phyloP scores from a whole-genome alignment of 2,113 vertebrate genomes.

The Hemiprocne comata region DNA sequence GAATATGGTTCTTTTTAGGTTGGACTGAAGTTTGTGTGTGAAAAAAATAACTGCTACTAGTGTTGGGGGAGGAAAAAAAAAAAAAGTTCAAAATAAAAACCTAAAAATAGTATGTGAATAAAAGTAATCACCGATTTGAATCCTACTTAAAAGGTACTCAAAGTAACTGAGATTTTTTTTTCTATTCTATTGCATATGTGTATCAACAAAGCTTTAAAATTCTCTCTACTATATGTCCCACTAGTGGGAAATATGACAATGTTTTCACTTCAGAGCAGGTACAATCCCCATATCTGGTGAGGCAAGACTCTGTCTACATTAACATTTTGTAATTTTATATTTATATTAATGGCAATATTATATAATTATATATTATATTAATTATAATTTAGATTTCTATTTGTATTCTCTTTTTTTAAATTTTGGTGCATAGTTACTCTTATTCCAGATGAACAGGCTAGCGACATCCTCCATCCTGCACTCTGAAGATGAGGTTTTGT shows the following conservation, averaged over 20 bases:
- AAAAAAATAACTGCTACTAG: background rate
- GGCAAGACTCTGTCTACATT: background rate
- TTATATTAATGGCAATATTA: background rate
- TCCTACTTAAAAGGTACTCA: background rate
- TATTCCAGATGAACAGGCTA: background rate
- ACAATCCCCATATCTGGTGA: background rate
- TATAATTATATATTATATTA: too few species aligned
- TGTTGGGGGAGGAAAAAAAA: background rate
- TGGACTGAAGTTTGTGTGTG: too few species aligned
- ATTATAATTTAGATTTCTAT: background rate
- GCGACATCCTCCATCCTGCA: background rate
- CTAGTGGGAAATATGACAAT: background rate
- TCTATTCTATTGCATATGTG: background rate
- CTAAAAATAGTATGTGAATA: background rate
- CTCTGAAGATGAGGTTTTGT: background rate
- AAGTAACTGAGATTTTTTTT: background rate
- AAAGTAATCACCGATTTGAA: background rate
- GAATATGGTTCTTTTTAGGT: rapidly evolving
- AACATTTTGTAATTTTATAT: background rate
- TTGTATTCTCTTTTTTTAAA: background rate
- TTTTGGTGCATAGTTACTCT: background rate
- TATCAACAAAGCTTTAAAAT: background rate
- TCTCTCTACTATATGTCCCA: background rate
- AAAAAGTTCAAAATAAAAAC: background rate
- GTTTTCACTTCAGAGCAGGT: background rate